phyloP scores from a whole-genome alignment of 2,113 vertebrate genomes.

The Casuarius casuarius region DNA sequence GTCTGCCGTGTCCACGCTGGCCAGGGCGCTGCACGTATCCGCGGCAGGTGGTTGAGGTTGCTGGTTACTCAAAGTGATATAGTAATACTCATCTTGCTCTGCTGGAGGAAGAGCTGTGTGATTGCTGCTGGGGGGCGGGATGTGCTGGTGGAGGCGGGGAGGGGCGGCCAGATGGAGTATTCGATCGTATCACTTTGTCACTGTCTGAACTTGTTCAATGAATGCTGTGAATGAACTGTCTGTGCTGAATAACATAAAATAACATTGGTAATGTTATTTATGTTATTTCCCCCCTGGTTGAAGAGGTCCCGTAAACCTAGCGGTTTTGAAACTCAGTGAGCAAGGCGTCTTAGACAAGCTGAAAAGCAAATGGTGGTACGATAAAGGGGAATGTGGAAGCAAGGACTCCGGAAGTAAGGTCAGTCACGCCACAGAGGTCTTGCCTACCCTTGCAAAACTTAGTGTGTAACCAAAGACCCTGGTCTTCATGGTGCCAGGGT shows the following conservation, averaged over 20 bases:
- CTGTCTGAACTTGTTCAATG: constrained; percentile 84
- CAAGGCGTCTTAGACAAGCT: constrained; percentile 99
- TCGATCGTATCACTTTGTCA: constrained; percentile 93
- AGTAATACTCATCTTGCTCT: constrained; percentile 95
- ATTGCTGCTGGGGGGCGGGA: constrained; percentile 80
- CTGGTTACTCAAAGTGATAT: constrained; percentile 98
- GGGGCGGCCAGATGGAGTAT: constrained; percentile 91
- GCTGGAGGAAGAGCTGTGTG: constrained; percentile 78
- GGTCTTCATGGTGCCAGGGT: constrained; percentile 58
- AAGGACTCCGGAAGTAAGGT: constrained; percentile 99
- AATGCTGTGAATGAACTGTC: constrained; percentile 88
- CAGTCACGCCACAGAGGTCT: constrained; percentile 87
- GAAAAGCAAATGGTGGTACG: constrained; percentile 99
- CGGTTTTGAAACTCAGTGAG: constrained; percentile 99
- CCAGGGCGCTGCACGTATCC: constrained; percentile 69
- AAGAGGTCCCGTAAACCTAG: constrained; percentile 99
- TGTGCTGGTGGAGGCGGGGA: constrained; percentile 77
- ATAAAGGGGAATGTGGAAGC: constrained; percentile 98
- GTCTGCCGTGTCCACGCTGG: constrained; percentile 63
- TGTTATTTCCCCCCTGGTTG: constrained; percentile 98
- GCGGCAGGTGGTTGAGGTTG: constrained; percentile 84
- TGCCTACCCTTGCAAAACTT: constrained; percentile 76
- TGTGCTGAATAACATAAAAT: constrained; percentile 98
- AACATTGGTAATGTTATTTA: constrained; percentile 99
- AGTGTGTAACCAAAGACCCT: constrained; percentile 68